Evolutionary conservation across 2,888 invertebrate genomes (phyloP).

Genomic region (Stratiomys singularior): DNA sequence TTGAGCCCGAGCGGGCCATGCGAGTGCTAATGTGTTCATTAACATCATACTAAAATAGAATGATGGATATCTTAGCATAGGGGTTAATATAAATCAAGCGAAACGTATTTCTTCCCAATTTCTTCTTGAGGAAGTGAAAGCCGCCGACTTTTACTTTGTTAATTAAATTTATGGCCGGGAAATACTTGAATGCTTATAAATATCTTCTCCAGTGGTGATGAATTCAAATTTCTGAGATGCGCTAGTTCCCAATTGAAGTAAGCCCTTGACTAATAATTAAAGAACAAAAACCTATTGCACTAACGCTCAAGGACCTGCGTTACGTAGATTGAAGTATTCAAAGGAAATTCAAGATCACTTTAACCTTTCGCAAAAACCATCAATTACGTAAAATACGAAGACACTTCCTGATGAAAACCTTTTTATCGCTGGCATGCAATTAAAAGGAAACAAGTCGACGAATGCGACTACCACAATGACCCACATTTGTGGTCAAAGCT

Average conservation of each 20-base stretch:
- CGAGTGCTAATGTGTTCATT: neutral
- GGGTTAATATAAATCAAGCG: slow-evolving; percentile 34
- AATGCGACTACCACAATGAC: slow-evolving; percentile 31
- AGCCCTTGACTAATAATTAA: no score
- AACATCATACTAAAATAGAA: slow-evolving; percentile 4
- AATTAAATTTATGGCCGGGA: neutral
- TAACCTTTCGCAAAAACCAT: neutral
- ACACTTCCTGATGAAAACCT: no score
- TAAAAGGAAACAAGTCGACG: slow-evolving; percentile 38
- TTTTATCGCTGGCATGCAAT: neutral
- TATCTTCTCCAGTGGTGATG: no score
- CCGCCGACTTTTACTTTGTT: neutral
- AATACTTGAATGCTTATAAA: neutral
- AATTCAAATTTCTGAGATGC: no score
- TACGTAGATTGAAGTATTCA: no score
- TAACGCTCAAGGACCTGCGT: no score
- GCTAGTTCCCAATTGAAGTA: no score
- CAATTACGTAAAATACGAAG: neutral
- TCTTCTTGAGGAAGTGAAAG: slow-evolving; percentile 32
- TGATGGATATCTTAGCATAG: slow-evolving; percentile 3
- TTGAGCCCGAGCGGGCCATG: no score
- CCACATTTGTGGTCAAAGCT: slow-evolving; percentile 9
- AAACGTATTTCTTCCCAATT: slow-evolving; percentile 4
- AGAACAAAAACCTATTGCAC: no score
- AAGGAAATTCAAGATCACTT: no score